A percentile compares a stretch with the other conserved stretches of the same genome.
phyloP scores from a whole-genome alignment of 2,797 vertebrate genomes.

The Stomatorhinus walkeri region DNA sequence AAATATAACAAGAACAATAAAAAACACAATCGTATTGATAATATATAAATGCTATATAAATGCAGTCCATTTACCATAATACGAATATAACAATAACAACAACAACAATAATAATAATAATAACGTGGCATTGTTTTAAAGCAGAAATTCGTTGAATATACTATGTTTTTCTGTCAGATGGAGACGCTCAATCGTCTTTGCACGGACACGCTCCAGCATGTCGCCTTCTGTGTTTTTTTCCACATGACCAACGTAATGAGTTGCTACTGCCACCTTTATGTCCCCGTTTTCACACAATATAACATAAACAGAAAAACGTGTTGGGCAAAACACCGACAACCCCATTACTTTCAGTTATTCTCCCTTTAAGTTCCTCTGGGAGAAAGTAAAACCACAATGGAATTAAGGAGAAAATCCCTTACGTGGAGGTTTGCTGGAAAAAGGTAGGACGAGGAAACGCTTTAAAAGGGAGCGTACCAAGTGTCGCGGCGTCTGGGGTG shows the following conservation, averaged over 20 bases:
- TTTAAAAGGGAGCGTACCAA: conserved; percentile 40
- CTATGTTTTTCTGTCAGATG: background rate
- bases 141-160: background rate
- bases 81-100: too few species aligned
- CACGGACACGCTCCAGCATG: background rate
- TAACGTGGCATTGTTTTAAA: background rate
- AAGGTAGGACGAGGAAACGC: conserved; percentile 21
- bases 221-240: background rate
- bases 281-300: background rate
- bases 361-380: background rate
- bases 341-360: background rate
- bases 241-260: conserved; percentile 1
- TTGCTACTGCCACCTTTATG: conserved; percentile 1
- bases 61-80: too few species aligned
- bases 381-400: background rate
- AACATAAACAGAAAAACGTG: background rate
- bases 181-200: background rate
- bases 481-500: conserved; percentile 30
- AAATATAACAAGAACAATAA: background rate
- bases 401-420: background rate
- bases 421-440: background rate
- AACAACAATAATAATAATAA: background rate
- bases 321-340: background rate
- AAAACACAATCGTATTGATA: background rate
- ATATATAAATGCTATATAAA: background rate